Evolutionary conservation across 2,113 vertebrate species (phyloP).

Genomic region (Miniopterus natalensis): DNA sequence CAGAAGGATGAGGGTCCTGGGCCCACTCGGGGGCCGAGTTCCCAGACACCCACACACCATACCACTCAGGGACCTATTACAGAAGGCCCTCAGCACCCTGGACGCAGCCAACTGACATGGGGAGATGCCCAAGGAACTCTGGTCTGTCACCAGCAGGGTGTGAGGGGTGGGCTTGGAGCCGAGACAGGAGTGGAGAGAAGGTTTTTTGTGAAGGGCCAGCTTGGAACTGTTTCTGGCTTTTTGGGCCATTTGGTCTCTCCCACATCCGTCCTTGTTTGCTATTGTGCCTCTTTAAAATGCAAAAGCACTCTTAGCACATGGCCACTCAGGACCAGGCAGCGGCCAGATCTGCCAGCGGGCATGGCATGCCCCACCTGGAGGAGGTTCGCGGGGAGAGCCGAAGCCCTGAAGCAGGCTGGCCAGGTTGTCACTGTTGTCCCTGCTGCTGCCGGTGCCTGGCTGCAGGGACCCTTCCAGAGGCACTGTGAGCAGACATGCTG

Average conservation of each 20-base stretch:
- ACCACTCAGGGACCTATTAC: background rate
- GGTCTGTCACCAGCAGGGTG: no score
- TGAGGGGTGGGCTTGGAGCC: rapidly evolving
- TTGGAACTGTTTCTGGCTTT: background rate
- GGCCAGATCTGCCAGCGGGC: background rate
- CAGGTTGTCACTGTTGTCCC: background rate
- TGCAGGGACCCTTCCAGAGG: background rate
- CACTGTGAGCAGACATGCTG: background rate
- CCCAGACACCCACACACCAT: background rate
- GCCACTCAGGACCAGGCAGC: background rate
- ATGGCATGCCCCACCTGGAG: rapidly evolving
- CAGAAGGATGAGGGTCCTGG: background rate
- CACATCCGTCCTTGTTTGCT: no score
- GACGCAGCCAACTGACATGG: no score
- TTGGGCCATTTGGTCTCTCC: rapidly evolving
- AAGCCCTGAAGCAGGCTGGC: no score
- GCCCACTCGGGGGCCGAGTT: background rate
- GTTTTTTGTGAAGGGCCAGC: background rate
- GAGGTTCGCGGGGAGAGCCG: background rate
- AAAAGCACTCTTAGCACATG: background rate
- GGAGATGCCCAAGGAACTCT: no score
- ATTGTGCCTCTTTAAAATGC: background rate
- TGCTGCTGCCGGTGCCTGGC: background rate
- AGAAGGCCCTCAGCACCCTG: background rate
- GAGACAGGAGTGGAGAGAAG: background rate